phyloP scores from a whole-genome alignment of 2,113 vertebrate genomes.

The Chlorocebus sabaeus region DNA sequence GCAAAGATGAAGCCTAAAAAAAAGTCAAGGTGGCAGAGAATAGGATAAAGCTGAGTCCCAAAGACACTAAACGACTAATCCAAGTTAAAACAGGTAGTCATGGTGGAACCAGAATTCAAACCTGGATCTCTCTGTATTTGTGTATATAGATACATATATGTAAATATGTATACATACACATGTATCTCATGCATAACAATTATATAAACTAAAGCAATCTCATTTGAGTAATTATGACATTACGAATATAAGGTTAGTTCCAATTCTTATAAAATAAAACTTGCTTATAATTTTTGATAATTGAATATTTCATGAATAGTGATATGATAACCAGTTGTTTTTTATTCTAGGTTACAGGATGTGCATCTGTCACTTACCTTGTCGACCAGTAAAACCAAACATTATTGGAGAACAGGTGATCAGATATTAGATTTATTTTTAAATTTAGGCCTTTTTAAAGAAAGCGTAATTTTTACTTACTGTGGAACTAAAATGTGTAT shows the following conservation, averaged over 20 bases:
- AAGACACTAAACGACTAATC: neutral
- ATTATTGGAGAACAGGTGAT: slow-evolving; percentile 88
- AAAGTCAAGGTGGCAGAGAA: neutral
- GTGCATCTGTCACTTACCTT: slow-evolving; percentile 97
- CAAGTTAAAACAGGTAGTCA: neutral
- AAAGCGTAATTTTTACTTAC: neutral
- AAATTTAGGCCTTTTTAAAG: neutral
- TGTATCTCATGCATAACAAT: neutral
- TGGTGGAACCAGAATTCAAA: neutral
- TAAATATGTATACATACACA: neutral
- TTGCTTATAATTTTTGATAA: neutral
- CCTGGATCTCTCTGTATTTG: neutral
- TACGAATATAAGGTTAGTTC: neutral
- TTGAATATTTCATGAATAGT: neutral
- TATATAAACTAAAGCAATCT: neutral
- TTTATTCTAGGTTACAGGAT: slow-evolving; percentile 91
- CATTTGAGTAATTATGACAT: slow-evolving; percentile 35
- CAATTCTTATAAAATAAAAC: neutral
- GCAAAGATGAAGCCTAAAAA: neutral
- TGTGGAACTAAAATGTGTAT: neutral
- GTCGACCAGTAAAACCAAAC: slow-evolving; percentile 89
- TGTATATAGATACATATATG: neutral
- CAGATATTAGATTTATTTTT: neutral
- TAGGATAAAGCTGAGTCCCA: neutral
- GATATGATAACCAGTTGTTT: slow-evolving; percentile 33